Conservation (phyloP, 2,888 invertebrate species). For the Cryptops parisi region DNA sequence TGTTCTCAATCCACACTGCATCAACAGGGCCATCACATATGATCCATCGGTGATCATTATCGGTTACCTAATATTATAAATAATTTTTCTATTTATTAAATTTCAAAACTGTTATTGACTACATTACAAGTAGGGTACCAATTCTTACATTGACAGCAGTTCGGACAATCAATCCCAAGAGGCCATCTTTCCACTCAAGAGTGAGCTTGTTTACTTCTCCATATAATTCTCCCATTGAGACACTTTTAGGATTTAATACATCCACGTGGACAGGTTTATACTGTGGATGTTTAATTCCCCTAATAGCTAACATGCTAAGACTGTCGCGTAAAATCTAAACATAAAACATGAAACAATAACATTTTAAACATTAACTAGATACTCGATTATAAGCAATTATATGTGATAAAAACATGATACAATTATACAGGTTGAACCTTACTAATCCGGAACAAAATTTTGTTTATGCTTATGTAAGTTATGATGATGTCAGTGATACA, state of each 20-base stretch:
- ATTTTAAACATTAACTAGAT: background rate
- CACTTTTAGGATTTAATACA: slow-evolving; percentile 75
- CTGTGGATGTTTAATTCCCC: slow-evolving; percentile 44
- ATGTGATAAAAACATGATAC: no score
- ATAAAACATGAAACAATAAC: slow-evolving; percentile 13
- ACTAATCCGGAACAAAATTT: no score
- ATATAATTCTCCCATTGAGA: slow-evolving; percentile 73
- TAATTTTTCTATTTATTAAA: background rate
- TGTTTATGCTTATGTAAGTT: no score
- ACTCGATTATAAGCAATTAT: no score
- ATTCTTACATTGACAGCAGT: slow-evolving; percentile 41
- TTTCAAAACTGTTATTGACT: no score
- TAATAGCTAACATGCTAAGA: slow-evolving; percentile 47
- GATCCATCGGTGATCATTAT: slow-evolving; percentile 64
- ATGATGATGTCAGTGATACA: no score
- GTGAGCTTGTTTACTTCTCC: slow-evolving; percentile 71
- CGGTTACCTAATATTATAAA: slow-evolving; percentile 3
- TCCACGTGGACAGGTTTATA: slow-evolving; percentile 60
- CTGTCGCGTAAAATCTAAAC: slow-evolving; percentile 53
- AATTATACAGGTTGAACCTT: no score
- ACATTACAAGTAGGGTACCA: no score
- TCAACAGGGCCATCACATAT: slow-evolving; percentile 82
- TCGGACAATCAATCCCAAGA: slow-evolving; percentile 54
- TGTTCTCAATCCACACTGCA: slow-evolving; percentile 87
- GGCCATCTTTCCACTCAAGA: slow-evolving; percentile 80